A percentile compares a stretch with the other conserved stretches of the same genome.
Evolutionary conservation across 2,113 vertebrate genomes (phyloP).

Genomic region (Mustela nigripes): DNA sequence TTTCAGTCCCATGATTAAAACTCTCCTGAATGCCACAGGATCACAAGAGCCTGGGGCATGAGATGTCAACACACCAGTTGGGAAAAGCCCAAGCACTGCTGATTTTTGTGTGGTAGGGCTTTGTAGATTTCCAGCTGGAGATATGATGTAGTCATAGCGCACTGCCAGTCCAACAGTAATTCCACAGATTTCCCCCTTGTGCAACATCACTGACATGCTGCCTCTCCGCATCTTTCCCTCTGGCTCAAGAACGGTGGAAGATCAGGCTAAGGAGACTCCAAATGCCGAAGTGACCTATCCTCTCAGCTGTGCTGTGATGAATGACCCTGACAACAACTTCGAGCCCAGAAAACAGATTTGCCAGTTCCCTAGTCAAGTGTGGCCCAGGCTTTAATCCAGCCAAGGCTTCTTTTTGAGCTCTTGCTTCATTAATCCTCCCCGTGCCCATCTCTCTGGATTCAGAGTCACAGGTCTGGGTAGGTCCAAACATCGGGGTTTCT

Average conservation of each 20-base stretch:
- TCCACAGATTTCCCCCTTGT: not conserved
- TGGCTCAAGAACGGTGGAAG: not conserved
- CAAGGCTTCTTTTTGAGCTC: not conserved
- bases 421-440: not conserved
- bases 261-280: not conserved
- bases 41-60: not conserved
- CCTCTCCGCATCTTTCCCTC: not conserved
- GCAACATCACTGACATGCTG: not conserved
- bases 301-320: not conserved
- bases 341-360: not conserved
- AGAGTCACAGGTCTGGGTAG: not conserved
- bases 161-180: not conserved
- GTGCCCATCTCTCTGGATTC: not conserved
- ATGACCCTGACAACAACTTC: not conserved
- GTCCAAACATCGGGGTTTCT: not conserved
- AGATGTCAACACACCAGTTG: not conserved
- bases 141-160: accelerated
- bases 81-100: not conserved
- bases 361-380: not conserved
- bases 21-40: not conserved
- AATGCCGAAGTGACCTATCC: not conserved
- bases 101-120: not conserved
- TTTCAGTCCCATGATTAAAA: not conserved
- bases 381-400: not conserved
- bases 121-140: not conserved